Base-by-base conservation (phyloP, 2,113 vertebrate genomes). In the Nerophis ophidion region DNA sequence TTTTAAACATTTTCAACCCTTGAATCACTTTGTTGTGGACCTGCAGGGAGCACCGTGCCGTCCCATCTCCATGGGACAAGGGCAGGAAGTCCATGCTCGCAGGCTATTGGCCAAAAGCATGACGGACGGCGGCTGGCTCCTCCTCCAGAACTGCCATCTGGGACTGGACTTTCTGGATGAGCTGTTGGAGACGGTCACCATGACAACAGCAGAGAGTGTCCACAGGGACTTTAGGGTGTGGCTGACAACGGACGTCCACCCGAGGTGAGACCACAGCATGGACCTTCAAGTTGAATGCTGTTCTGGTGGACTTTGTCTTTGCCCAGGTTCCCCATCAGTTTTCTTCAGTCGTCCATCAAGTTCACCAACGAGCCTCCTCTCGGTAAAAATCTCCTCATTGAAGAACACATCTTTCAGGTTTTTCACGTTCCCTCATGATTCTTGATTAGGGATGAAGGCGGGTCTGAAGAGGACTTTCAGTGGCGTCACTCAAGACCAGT, bases 71-170 rank as follows among this genome's bases (percentile, higher is more conserved):
- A 93, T 94, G 92, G 92, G 92, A 5, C 92, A 93, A 71, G 93
- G 93, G 13, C 92, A 94, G 74, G 93, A 93, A 68, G 68, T 90
- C 11, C 91, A 93, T 26, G 92, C 92, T 65, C 90, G 91, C 35
- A 86, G 87, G 54, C 84, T 94, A 44, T 66, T 94, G 71, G 86
- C 79, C 64, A 87, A 85, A 50, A 91, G 89, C 56, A 90, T 92
- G 87, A 80, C 82, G 36, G 91, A 92, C 8, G 92, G 92, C 34
- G 92, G 92, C 49, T 94, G 93, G 93, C 83, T 92, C 12, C 90
- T 94, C 8, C 89, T 94, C 58, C 93, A 94, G 86, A 94, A 94
- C 78, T 92, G 93, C 48, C 92, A 94, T 75, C 89, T 94, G 69
- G 92, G 92, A 1, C 81, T 93, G 57, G 83, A 88, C 45, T 94